Evolutionary conservation across 2,113 vertebrate genomes (phyloP), one percentile per base, ranked within the genome.

Genomic region (Ifrita kowaldi): DNA sequence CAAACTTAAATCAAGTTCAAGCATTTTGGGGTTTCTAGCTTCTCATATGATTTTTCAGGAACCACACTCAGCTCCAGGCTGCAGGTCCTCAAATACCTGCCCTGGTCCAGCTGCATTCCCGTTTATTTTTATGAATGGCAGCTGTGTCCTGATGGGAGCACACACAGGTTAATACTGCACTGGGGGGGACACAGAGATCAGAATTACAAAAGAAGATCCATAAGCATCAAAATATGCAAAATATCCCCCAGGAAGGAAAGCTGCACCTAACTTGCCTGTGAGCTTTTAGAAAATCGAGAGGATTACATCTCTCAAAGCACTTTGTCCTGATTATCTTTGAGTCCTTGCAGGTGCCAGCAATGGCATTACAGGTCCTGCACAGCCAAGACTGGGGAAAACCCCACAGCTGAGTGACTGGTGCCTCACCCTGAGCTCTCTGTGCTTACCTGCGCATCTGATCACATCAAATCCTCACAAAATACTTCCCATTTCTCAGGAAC

Each of bases 391-490:
- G 21, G 82, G 73, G 77, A 9, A 64, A 56, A 8, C 7, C 42
- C 50, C 53, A 49, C 28, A 47, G 13, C 18, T 14, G 49, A 83
- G 46, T 4, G 78, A 13, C 55, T 39, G 62, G 12, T 62, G 49
- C 46, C 57, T 27, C 81, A 32, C 16, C 42, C 41, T 3, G 7
- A 56, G 68, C 55, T 50, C 42, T 74, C 35, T 11, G 9, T 9
- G 26, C 6, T 73, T 6, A 44, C 41, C 62, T 56, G 75, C 59
- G 26, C 0, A 35, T 39, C 10, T 11, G 64, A 55, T 28, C 49
- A 1, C 20, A 39, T 5, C 18, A 24, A 5, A 47, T 1, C 47
- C 5, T 20, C 59, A 15, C 19, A 21, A 52, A 86, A 63, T 0
- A 1, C 28, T 37, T 85, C 1, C 35, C 9, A 8, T 47, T 63